Conservation (phyloP, 2,113 vertebrate genomes). For the Oxygymnocypris stewartii region DNA sequence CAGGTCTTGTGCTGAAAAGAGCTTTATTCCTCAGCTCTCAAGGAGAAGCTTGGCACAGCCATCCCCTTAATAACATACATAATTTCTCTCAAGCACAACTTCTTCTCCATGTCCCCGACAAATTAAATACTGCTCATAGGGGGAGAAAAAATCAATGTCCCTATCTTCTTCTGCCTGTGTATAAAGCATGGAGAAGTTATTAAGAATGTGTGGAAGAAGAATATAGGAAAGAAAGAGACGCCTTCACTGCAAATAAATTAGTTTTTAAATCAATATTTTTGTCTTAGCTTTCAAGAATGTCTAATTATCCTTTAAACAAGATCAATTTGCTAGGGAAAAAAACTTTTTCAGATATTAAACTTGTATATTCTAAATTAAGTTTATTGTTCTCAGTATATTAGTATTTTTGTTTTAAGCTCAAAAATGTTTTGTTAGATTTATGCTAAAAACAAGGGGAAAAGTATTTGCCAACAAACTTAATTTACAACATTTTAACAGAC, state of each 20-base stretch:
- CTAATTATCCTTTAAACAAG: background rate
- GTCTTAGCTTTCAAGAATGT: background rate
- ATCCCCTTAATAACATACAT: slow-evolving; percentile 45
- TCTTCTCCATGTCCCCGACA: slow-evolving; percentile 24
- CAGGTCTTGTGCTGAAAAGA: slow-evolving; percentile 31
- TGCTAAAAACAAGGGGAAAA: background rate
- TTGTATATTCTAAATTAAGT: background rate
- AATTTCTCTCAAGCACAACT: slow-evolving; percentile 28
- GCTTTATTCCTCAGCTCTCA: slow-evolving; percentile 34
- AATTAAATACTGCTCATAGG: slow-evolving; percentile 28
- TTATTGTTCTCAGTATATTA: background rate
- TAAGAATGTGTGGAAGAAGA: background rate
- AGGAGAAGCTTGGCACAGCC: slow-evolving; percentile 11
- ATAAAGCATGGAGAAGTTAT: slow-evolving; percentile 16
- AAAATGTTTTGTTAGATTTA: background rate
- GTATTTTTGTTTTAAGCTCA: background rate
- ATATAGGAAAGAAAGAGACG: background rate
- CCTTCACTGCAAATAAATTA: background rate
- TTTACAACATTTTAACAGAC: background rate
- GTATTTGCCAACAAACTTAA: background rate
- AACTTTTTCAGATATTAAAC: background rate
- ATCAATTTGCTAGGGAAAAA: background rate
- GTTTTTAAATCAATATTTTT: background rate
- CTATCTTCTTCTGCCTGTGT: slow-evolving; percentile 10
- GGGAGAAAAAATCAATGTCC: slow-evolving; percentile 16